phyloP scores from a whole-genome alignment of 2,797 vertebrate species.

The Gallinago stenura region DNA sequence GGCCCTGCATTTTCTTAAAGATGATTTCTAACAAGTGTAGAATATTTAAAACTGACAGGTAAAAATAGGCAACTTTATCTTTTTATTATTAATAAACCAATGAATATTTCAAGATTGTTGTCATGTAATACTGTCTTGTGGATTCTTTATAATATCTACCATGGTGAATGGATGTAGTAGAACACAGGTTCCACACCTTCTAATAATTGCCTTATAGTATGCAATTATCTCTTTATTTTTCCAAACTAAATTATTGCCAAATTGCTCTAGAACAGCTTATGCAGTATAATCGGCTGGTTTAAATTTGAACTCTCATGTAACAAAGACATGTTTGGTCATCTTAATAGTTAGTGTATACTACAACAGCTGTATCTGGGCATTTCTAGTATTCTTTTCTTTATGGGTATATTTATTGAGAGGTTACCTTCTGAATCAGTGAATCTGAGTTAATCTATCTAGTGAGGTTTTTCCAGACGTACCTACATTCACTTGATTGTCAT shows the following conservation, averaged over 20 bases:
- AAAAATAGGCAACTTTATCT: background rate
- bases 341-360: background rate
- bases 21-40: background rate
- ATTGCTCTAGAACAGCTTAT: background rate
- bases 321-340: background rate
- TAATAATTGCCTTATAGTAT: background rate
- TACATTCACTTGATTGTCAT: background rate
- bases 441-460: background rate
- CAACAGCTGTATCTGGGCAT: background rate
- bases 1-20: background rate
- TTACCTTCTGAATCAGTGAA: background rate
- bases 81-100: background rate
- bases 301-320: background rate
- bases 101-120: background rate
- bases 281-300: background rate
- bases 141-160: background rate
- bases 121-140: background rate
- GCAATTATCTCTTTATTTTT: background rate
- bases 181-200: background rate
- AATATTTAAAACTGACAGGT: background rate
- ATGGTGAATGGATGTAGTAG: background rate
- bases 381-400: background rate
- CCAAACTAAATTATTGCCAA: background rate
- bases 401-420: background rate
- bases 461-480: background rate